Percentiles rank a stretch among this genome's conserved stretches.
phyloP scores from a whole-genome alignment of 1,140 invertebrate genomes.

The Hestina assimilis region DNA sequence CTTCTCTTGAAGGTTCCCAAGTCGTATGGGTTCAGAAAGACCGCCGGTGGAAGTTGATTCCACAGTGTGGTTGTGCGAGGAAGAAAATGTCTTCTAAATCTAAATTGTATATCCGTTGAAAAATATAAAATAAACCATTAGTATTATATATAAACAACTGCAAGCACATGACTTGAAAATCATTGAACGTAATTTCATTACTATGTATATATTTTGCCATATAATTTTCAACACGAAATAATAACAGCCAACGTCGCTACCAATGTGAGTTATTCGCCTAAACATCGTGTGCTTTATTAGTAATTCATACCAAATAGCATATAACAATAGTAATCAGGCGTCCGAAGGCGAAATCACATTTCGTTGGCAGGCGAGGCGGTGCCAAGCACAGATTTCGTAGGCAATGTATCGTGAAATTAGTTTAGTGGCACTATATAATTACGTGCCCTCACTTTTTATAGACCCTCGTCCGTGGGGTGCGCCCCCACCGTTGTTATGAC shows the following conservation, averaged over 20 bases:
- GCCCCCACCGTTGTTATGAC: slow-evolving; percentile 62
- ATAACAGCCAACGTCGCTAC: slow-evolving; percentile 4
- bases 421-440: slow-evolving; percentile 78
- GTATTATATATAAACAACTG: no score
- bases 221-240: neutral
- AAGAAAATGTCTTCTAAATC: no score
- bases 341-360: slow-evolving; percentile 69
- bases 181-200: slow-evolving; percentile 6
- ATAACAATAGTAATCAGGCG: slow-evolving; percentile 73
- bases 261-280: slow-evolving; percentile 34
- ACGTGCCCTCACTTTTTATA: slow-evolving; percentile 69
- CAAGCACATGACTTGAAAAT: no score
- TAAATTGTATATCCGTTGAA: no score
- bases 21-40: no score
- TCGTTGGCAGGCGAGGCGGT: slow-evolving; percentile 62
- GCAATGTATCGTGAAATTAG: slow-evolving; percentile 78
- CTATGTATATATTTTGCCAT: neutral
- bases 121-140: no score
- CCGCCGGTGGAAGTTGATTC: no score
- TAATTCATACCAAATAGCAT: slow-evolving; percentile 71
- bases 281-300: slow-evolving; percentile 49
- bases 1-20: no score
- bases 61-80: no score
- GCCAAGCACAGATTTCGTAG: slow-evolving; percentile 76
- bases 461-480: slow-evolving; percentile 43